Percentiles rank a stretch among this genome's conserved stretches.
Evolutionary conservation across 2,888 invertebrate genomes (phyloP).

Genomic region (Lithodes maja): DNA sequence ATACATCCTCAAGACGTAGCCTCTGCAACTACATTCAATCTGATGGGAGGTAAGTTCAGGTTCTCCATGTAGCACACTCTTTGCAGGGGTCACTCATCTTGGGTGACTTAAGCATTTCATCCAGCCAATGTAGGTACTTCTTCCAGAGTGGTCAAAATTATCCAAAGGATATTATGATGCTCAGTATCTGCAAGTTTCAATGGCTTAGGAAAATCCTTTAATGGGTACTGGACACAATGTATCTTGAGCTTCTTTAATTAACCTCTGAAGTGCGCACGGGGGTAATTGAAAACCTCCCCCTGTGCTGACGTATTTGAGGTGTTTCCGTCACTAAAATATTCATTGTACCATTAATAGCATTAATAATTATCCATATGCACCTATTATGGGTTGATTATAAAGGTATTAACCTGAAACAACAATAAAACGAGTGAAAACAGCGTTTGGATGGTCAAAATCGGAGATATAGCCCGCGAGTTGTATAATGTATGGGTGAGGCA

Average conservation of each 20-base stretch:
- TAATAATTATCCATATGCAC: no score
- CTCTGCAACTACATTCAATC: neutral
- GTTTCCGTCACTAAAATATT: no score
- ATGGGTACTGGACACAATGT: neutral
- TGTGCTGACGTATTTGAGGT: no score
- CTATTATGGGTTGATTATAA: no score
- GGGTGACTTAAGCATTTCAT: neutral
- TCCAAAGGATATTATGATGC: neutral
- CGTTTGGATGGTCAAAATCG: no score
- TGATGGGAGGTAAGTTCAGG: conserved; percentile 4
- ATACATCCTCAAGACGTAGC: neutral
- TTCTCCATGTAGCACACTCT: conserved; percentile 4
- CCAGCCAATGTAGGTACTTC: neutral
- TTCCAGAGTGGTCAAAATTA: conserved; percentile 1
- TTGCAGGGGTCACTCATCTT: neutral
- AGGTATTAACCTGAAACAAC: no score
- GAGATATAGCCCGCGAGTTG: no score
- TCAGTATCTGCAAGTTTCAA: neutral
- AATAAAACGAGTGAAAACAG: no score
- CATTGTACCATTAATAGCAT: no score
- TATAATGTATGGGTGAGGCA: no score
- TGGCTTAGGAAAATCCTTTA: neutral
- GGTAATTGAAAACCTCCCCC: no score
- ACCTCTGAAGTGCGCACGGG: no score
- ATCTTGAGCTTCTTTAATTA: neutral